A percentile compares a stretch with the other conserved stretches of the same genome.
phyloP scores from a whole-genome alignment of 2,113 vertebrate genomes.

The Myodes glareolus region DNA sequence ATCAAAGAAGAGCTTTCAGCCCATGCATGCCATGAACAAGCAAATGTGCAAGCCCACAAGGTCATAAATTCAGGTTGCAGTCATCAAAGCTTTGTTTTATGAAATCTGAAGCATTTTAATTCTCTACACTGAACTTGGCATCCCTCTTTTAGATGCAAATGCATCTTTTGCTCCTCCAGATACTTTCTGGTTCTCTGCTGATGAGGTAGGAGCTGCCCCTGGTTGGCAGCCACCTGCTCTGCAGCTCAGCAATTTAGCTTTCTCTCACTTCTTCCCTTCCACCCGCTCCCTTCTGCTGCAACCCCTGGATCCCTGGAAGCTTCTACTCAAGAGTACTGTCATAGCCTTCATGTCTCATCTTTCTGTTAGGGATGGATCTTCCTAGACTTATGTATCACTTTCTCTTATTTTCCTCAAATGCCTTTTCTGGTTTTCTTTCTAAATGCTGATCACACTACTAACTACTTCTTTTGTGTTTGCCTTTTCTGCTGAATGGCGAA shows the following conservation, averaged over 20 bases:
- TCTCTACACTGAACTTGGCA: not conserved
- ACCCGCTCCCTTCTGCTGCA: not conserved
- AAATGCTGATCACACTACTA: not conserved
- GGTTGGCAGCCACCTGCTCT: not conserved
- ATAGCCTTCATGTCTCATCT: not conserved
- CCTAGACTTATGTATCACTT: not conserved
- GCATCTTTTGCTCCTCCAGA: not conserved
- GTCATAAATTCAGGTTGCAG: not conserved
- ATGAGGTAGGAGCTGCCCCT: not conserved
- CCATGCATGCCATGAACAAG: not conserved
- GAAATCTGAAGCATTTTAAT: slow-evolving; percentile 14
- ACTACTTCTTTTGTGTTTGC: not conserved
- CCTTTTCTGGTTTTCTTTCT: not conserved
- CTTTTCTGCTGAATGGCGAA: not conserved
- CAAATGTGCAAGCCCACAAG: not conserved
- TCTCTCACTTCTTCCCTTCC: not conserved
- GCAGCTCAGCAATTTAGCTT: too few relatives aligned
- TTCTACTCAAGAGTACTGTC: not conserved
- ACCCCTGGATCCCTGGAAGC: not conserved
- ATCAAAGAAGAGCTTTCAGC: not conserved
- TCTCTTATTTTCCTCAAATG: not conserved
- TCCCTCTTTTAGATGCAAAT: not conserved
- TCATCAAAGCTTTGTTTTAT: not conserved
- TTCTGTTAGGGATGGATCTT: not conserved
- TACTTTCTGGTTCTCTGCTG: not conserved